Evolutionary conservation across 2,113 vertebrate genomes (phyloP).

Genomic region (Malaclemys terrapin): DNA sequence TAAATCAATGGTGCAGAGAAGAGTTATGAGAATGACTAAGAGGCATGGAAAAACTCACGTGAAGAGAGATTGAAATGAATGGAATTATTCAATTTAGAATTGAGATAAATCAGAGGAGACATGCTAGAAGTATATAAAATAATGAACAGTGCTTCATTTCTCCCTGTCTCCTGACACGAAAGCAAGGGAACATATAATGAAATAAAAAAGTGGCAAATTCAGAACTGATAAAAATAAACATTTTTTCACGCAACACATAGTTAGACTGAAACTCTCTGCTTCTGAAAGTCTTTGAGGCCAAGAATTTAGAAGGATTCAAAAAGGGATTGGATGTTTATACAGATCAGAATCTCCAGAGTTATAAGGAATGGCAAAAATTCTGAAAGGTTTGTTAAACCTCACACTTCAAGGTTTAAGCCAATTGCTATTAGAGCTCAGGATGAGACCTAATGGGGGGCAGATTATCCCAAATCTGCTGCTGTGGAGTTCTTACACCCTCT

Average conservation of each 20-base stretch:
- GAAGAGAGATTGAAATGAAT: neutral
- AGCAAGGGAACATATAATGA: neutral
- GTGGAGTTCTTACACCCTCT: neutral
- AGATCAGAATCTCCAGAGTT: neutral
- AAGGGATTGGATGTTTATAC: neutral
- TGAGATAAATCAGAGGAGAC: neutral
- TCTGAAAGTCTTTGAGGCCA: neutral
- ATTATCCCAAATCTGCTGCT: neutral
- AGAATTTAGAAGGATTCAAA: neutral
- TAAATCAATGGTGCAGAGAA: neutral
- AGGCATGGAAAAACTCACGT: neutral
- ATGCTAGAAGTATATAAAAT: neutral
- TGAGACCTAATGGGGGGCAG: neutral
- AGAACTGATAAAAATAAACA: neutral
- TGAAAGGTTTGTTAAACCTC: neutral
- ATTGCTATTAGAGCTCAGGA: neutral
- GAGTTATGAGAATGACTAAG: neutral
- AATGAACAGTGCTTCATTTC: neutral
- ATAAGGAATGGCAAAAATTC: neutral
- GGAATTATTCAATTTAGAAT: neutral
- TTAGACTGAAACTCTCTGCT: neutral
- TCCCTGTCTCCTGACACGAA: neutral
- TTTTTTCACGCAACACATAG: neutral
- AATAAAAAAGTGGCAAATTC: neutral
- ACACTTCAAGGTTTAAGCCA: neutral